These are phyloP conservation scores for Melieria picta DNA, from an alignment of 2,888 invertebrate species.

Conservation along the genomic window DNA sequence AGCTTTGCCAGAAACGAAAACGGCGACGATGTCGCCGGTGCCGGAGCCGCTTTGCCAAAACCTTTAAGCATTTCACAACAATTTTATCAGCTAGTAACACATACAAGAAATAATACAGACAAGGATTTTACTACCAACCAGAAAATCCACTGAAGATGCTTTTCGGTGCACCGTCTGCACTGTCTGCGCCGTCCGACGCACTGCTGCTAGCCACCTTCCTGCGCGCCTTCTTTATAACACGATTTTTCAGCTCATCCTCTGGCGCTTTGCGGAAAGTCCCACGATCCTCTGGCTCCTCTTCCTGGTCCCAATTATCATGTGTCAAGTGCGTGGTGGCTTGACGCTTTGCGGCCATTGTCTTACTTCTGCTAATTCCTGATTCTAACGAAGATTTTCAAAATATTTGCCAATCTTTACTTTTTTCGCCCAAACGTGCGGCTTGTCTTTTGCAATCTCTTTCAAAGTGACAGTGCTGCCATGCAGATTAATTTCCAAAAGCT, in stretches of 20 bases:
- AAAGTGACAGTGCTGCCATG: no score
- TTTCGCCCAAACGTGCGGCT: no score
- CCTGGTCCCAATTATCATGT: constrained; percentile 87
- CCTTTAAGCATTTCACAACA: constrained; percentile 13
- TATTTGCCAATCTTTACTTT: no score
- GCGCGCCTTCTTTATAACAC: constrained; percentile 83
- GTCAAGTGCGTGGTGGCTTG: constrained; percentile 79
- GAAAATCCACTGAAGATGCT: constrained; percentile 78
- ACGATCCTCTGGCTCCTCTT: constrained; percentile 79
- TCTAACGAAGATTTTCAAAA: no score
- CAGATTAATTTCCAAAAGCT: no score
- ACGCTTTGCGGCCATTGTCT: constrained; percentile 77
- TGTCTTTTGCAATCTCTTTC: no score
- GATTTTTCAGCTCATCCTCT: constrained; percentile 76
- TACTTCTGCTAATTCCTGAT: no score
- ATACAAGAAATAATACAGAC: background rate
- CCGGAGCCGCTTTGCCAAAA: constrained; percentile 35
- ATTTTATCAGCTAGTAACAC: background rate
- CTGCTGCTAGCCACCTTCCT: constrained; percentile 51
- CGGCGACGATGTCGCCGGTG: constrained; percentile 45
- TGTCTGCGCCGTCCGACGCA: constrained; percentile 36
- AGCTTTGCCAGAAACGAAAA: constrained; percentile 61
- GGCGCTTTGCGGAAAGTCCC: constrained; percentile 77
- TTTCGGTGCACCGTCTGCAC: constrained; percentile 41
- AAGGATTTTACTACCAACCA: constrained; percentile 56